phyloP scores from a whole-genome alignment of 2,888 invertebrate genomes.

The Panzeria rudis region DNA sequence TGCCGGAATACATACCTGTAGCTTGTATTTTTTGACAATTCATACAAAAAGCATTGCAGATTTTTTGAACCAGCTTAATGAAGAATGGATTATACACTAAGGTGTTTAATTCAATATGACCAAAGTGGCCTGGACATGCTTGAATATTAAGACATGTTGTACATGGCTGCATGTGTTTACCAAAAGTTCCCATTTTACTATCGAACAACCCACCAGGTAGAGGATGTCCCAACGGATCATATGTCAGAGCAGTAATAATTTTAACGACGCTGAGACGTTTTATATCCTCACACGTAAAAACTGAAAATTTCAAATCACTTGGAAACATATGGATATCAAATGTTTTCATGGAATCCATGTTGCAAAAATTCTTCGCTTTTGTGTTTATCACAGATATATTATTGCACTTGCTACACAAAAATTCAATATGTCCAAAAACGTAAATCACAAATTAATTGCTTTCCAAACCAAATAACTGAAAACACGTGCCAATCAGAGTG shows the following conservation, averaged over 20 bases:
- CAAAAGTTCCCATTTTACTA: constrained; percentile 87
- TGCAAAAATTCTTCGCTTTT: neutral
- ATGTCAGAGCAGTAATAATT: constrained; percentile 90
- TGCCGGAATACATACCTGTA: constrained; percentile 83
- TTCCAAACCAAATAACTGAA: too few relatives aligned
- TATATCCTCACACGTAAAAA: constrained; percentile 91
- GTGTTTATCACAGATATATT: too few relatives aligned
- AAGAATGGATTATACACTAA: constrained; percentile 96
- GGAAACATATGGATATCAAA: constrained; percentile 80
- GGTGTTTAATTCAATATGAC: constrained; percentile 95
- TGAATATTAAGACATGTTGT: constrained; percentile 89
- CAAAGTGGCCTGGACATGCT: constrained; percentile 96
- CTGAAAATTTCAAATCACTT: constrained; percentile 86
- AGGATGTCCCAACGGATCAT: constrained; percentile 93
- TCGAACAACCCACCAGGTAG: constrained; percentile 96
- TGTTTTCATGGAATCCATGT: constrained; percentile 62
- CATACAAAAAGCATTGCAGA: constrained; percentile 89
- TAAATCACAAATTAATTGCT: too few relatives aligned
- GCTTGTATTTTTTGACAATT: constrained; percentile 89
- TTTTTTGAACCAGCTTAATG: constrained; percentile 88
- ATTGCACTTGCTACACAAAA: too few relatives aligned
- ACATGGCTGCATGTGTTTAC: constrained; percentile 87
- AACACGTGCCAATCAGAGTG: too few relatives aligned
- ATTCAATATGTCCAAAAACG: too few relatives aligned
- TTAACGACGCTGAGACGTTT: constrained; percentile 91